A percentile compares a stretch with the other conserved stretches of the same genome.
phyloP scores from a whole-genome alignment of 2,113 vertebrate genomes.

The Mystacornis crossleyi region DNA sequence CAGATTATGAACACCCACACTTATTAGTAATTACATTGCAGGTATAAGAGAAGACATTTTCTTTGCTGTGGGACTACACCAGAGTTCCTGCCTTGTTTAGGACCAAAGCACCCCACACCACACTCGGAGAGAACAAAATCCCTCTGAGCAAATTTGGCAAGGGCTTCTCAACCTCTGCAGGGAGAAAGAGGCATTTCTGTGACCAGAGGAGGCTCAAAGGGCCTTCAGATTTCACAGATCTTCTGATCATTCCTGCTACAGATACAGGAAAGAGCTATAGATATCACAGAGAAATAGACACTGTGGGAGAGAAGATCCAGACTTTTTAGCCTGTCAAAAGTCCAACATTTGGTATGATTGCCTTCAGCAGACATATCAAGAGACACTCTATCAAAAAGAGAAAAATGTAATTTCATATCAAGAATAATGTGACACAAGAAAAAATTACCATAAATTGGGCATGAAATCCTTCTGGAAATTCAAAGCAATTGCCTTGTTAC shows the following conservation, averaged over 20 bases:
- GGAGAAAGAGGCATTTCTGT: background rate
- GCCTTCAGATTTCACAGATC: background rate
- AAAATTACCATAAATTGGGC: background rate
- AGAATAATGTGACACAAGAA: background rate
- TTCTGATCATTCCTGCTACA: background rate
- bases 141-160: background rate
- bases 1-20: background rate
- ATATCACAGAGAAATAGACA: background rate
- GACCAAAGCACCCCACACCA: rapidly evolving
- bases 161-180: background rate
- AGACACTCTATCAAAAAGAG: background rate
- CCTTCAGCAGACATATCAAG: background rate
- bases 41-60: background rate
- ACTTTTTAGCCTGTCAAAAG: background rate
- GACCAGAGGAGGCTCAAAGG: background rate
- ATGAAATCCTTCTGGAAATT: background rate
- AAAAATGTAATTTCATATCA: background rate
- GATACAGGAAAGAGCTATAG: background rate
- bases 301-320: background rate
- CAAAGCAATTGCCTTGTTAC: background rate
- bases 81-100: background rate
- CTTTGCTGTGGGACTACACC: background rate
- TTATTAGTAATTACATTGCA: rapidly evolving
- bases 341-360: background rate
- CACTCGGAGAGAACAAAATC: background rate